Conservation (phyloP, 2,888 invertebrate genomes). For the Scaptomyza flava region DNA sequence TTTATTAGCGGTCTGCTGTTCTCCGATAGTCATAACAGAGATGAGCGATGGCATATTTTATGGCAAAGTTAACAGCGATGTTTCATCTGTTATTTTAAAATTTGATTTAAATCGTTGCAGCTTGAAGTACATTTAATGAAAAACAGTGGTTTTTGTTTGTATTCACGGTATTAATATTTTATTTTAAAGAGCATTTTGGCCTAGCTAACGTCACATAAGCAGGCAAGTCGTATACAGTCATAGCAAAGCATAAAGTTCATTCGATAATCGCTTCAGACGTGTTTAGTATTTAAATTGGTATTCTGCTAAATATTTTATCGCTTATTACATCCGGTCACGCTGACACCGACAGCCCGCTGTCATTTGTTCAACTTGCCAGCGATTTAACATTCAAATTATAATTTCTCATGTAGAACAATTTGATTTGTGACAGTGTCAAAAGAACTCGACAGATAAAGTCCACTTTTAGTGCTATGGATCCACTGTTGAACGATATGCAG, state of each 20-base stretch:
- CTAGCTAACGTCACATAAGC: neutral
- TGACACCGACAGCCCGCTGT: constrained; percentile 7
- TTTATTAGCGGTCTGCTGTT: constrained; percentile 11
- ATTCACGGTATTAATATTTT: neutral
- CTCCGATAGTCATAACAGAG: constrained; percentile 5
- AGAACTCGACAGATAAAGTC: no score
- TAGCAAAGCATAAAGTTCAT: no score
- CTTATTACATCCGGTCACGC: constrained; percentile 13
- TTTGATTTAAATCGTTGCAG: neutral
- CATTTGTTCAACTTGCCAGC: neutral
- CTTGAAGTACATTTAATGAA: neutral
- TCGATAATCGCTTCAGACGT: neutral
- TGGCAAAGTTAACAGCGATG: no score
- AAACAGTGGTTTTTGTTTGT: neutral
- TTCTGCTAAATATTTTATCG: neutral
- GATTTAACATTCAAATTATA: neutral
- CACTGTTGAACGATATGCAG: constrained; percentile 58
- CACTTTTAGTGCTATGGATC: constrained; percentile 38
- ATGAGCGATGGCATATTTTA: no score
- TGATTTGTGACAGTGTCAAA: neutral
- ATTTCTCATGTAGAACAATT: neutral
- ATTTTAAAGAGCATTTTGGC: neutral
- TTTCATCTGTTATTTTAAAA: no score
- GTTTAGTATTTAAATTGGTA: neutral
- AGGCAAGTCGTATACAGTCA: neutral